Evolutionary conservation across 2,113 vertebrate species (phyloP), one percentile per base, ranked within the genome.

Genomic region (Thalassarche chlororhynchos): DNA sequence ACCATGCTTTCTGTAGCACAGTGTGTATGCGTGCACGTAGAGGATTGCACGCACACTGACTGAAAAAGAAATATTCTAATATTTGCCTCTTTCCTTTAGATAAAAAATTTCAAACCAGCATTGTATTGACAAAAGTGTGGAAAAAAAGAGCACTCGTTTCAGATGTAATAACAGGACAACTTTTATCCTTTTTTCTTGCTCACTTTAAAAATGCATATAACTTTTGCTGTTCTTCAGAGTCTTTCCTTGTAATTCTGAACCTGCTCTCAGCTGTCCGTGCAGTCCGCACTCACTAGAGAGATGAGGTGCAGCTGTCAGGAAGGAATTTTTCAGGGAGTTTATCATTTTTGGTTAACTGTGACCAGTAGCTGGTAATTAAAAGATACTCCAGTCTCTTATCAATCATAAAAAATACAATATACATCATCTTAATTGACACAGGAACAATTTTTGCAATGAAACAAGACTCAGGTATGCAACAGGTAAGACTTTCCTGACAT

Each of bases 21-120:
- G 21, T 6, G 12, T 44, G 31, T 16, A 38, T 0, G 1, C 1
- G 0, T 44, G 34, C 25, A 11, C 2, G 28, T 6, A 65, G 19
- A 92, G 32, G n/a, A 38, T 0, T 69, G 68, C 42, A 62, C 1
- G 1, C 14, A 58, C 8, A 5, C 5, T 14, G 44, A 82, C 28
- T 65, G 44, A 71, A 77, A 77, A 94, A 49, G 9, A 2, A 4
- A 6, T 10, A 61, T 24, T 64, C n/a, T 42, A 71, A 17, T 68
- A 89, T 70, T 80, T 81, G 29, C 12, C 18, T 72, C 18, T 75
- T 78, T 80, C 14, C n/a, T 77, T 77, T 14, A 83, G 44, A 69
- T 19, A 81, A 69, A 87, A 78, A 24, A 25, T 7, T 38, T 86
- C 32, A 84, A 86, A 38, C 12, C 36, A 66, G 36, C 36, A 62